Evolutionary conservation across 1,140 invertebrate species (phyloP), one percentile per base, ranked within the genome.

Genomic region (Trigoniulus corallinus): DNA sequence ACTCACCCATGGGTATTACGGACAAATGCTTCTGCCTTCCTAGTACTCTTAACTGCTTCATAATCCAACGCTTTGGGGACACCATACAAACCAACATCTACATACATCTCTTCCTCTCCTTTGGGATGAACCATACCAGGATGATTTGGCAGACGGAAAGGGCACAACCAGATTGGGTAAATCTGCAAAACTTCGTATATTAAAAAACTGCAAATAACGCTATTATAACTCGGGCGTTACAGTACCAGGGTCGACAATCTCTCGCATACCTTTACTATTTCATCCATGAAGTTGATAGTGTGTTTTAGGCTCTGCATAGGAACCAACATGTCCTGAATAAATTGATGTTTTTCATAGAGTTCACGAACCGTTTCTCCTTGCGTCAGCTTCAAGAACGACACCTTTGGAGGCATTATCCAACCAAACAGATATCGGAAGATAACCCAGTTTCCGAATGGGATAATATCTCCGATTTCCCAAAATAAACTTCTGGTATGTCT

Each of bases 321-420:
- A 2, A 89, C 71, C 43, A 89, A 67, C 79, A 88, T 84, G 60
- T 89, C 85, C 62, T 88, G 83, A 46, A 87, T 77, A n/a, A 87
- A 72, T 62, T 88, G 84, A 50, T 79, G 73, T 51, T 78, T 73
- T 58, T 88, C 81, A 61, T 88, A 88, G 45, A 88, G 65, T 55
- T 76, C 74, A 55, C 77, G 78, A 0, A 83, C 73, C 1, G 79
- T 75, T 51, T 78, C 67, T 0, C 80, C 79, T 65, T 87, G 84
- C 1, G 84, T 88, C 29, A 86, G 65, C 61, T 89, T 89, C 43
- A 89, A 66, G 3, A 89, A 67, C 0, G 83, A 82, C 7, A 89
- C 77, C 64, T 88, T 88, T 1, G 83, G 82, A 1, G 84, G 84
- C 62, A 84, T 77, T 62, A 82, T 65, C 84, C 84, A 87, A 1